Base-by-base conservation (phyloP, 2,797 vertebrate genomes). In the Molossus alvarezi region DNA sequence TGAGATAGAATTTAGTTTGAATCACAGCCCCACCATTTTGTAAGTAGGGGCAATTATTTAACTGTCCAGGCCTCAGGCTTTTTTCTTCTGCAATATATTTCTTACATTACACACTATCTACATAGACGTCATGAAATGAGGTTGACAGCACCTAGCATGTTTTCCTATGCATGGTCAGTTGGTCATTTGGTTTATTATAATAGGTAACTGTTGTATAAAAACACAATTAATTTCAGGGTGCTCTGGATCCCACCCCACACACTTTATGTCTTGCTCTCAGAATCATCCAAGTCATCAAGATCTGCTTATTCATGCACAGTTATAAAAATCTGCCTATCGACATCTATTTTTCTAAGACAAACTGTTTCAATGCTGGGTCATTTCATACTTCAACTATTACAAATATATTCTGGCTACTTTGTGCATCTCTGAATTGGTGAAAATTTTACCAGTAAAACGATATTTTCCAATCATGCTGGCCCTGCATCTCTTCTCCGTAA, bases 191-290 rank as follows among this genome's bases (percentile, higher is more conserved):
- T 71, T 84, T 87, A 85, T 67, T 81, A 86, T 69, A 23, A 81
- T 18, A 86, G 85, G 23, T 90, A 67, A 93, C 41, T 91, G n/a
- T 72, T 89, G 45, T 76, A 79, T 58, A 84, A 41, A 93, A 95
- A 76, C 33, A 58, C 20, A 73, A 64, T 83, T 72, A 20, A 94
- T 79, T 55, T 84, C 5, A 20, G 48, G 62, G 29, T 67, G 27
- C n/a, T 76, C 72, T 89, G 60, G 41, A 45, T 67, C 29, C 21
- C 27, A 14, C 6, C 3, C 18, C 8, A 3, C 13, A 9, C 29
- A 33, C 12, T 9, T 69, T 41, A 14, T 53, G 21, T 10, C 11
- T 90, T 25, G n/a, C 58, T 41, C 48, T 77, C 41, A 10, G 88
- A 51, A 7, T 77, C 55, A 27, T 57, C 45, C 41, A 10, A 29